Conservation (phyloP, 1,140 invertebrate species). For the Zophobas atratus region DNA sequence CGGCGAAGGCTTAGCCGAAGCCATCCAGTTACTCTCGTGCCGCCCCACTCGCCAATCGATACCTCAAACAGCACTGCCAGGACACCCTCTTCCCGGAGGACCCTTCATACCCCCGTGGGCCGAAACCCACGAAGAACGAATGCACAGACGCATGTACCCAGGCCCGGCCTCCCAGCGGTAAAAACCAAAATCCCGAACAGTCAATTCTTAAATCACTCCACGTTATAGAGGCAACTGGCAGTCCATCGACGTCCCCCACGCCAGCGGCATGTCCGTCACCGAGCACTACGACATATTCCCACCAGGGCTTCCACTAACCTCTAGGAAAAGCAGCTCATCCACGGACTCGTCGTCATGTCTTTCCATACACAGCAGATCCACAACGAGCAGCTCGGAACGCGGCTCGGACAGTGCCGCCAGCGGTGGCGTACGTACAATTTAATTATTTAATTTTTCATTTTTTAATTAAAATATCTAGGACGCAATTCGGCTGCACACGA, state of each 20-base stretch:
- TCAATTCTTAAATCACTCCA: too few species aligned
- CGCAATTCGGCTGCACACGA: constrained; percentile 64
- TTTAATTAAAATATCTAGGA: constrained; percentile 60
- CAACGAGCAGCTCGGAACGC: constrained; percentile 67
- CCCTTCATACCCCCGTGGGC: constrained; percentile 59
- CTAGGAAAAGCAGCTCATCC: constrained; percentile 76
- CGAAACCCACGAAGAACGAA: constrained; percentile 65
- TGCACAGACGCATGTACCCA: constrained; percentile 64
- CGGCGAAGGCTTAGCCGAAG: constrained; percentile 78
- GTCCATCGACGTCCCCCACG: constrained; percentile 60
- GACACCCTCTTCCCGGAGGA: constrained; percentile 48
- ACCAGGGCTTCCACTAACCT: constrained; percentile 67
- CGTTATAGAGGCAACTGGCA: constrained; percentile 65
- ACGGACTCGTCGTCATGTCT: constrained; percentile 75
- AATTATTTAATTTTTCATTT: constrained; percentile 27
- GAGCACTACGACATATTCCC: constrained; percentile 66
- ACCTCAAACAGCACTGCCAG: constrained; percentile 59
- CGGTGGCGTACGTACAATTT: constrained; percentile 67
- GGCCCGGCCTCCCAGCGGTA: constrained; percentile 61
- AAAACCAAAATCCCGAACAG: neutral
- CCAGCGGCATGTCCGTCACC: constrained; percentile 61
- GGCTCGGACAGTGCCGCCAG: constrained; percentile 71
- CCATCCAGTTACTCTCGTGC: constrained; percentile 77
- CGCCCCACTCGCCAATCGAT: constrained; percentile 68
- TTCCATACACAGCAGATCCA: constrained; percentile 74